Evolutionary conservation across 2,113 vertebrate species (phyloP), one percentile per base, ranked within the genome.

Genomic region (Mesitornis unicolor): DNA sequence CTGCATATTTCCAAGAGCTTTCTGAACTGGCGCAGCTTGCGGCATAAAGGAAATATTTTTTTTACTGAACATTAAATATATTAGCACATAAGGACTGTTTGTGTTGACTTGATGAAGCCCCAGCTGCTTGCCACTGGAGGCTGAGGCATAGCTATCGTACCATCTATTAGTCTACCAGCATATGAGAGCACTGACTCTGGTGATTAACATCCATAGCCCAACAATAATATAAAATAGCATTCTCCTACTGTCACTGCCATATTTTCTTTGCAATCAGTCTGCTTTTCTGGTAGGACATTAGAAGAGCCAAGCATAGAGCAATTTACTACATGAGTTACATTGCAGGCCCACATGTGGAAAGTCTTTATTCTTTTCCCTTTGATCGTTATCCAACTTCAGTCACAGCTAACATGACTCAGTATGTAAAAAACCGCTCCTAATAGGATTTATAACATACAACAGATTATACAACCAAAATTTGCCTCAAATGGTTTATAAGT

Each of bases 391-490:
- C 91, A 96, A 80, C 74, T 94, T 96, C 69, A 91, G 82, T 73
- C 93, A 84, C 38, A 93, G 63, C 76, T 89, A 94, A 89, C 84
- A 96, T 97, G 97, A 97, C 90, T 97, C 93, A 95, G 6, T 77
- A 70, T 71, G 68, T 79, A 63, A 80, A 87, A 95, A 93, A 65
- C 10, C 38, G 9, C 71, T 82, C 75, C 50, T 82, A 93, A 73
- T 81, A 87, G 60, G 79, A 79, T 10, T 90, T 91, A 38, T 47
- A 95, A 87, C 80, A 94, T 86, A 67, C 67, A 85, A 71, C 71
- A 94, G 59, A 96, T 96, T 97, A 95, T 92, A 87, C 82, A 94
- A 97, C 69, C 53, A 82, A n/a, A 93, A 89, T 90, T 94, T 78
- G 91, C 92, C 91, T 97, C 92, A 84, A 84, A 93, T 91, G 92